phyloP scores from a whole-genome alignment of 2,113 vertebrate species.

The Ochotona curzoniae region DNA sequence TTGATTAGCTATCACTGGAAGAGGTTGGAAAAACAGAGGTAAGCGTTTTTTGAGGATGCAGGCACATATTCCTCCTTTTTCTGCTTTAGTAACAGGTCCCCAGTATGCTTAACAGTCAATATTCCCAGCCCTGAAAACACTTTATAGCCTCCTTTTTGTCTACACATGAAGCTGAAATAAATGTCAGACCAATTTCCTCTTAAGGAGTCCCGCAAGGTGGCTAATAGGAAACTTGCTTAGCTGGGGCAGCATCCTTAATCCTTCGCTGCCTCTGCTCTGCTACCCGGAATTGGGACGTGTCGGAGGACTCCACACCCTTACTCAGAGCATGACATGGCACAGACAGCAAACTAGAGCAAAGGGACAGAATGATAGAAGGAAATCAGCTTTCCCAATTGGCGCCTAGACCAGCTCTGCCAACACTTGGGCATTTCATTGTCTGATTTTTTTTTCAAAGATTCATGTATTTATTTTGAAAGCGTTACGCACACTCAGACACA shows the following conservation, averaged over 20 bases:
- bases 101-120: not conserved
- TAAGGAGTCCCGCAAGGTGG: not conserved
- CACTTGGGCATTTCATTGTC: not conserved
- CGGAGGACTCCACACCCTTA: not conserved
- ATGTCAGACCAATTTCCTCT: not conserved
- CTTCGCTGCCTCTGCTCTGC: accelerated
- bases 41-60: not conserved
- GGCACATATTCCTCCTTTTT: not conserved
- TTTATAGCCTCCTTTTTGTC: not conserved
- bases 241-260: not conserved
- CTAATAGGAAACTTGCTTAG: not conserved
- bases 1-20: not conserved
- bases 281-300: not conserved
- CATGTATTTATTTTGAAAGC: no score
- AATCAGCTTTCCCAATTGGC: not conserved
- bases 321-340: not conserved
- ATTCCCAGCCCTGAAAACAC: not conserved
- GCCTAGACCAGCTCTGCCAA: not conserved
- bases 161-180: not conserved
- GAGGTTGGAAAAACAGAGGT: not conserved
- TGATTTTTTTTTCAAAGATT: not conserved
- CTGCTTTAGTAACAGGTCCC: not conserved
- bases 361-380: not conserved
- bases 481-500: no score
- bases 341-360: not conserved